Evolutionary conservation across 2,888 invertebrate species (phyloP).

Genomic region (Arrhopalites spinosus): DNA sequence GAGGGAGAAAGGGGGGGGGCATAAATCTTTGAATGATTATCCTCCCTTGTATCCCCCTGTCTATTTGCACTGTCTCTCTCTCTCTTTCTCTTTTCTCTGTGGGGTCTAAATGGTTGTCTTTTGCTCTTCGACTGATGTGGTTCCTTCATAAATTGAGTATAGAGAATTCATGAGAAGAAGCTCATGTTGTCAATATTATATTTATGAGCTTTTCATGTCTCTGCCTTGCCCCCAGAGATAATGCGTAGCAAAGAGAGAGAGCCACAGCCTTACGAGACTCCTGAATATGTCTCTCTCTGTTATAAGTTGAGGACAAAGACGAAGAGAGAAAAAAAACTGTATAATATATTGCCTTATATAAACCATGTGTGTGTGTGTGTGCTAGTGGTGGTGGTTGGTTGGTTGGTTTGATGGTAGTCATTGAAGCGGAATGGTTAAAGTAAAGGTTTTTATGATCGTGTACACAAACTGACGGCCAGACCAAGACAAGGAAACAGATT

Average conservation of each 20-base stretch:
- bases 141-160: no score
- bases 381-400: neutral
- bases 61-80: no score
- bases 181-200: conserved; percentile 6
- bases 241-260: neutral
- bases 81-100: no score
- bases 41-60: no score
- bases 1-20: neutral
- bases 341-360: neutral
- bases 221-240: conserved; percentile 8
- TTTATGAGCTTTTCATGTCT: neutral
- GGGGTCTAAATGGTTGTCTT: no score
- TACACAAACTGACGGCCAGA: conserved; percentile 36
- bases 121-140: no score
- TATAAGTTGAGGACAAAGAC: neutral
- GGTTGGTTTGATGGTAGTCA: conserved; percentile 31
- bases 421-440: conserved; percentile 31
- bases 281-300: no score
- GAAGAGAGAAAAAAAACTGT: neutral
- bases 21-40: no score
- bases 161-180: neutral
- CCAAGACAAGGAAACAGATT: conserved; percentile 36
- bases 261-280: no score
- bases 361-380: neutral
- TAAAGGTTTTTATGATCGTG: conserved; percentile 40